These are phyloP conservation scores for Cuniculus paca DNA, from an alignment of 2,797 vertebrate genomes.

Conservation along the genomic window DNA sequence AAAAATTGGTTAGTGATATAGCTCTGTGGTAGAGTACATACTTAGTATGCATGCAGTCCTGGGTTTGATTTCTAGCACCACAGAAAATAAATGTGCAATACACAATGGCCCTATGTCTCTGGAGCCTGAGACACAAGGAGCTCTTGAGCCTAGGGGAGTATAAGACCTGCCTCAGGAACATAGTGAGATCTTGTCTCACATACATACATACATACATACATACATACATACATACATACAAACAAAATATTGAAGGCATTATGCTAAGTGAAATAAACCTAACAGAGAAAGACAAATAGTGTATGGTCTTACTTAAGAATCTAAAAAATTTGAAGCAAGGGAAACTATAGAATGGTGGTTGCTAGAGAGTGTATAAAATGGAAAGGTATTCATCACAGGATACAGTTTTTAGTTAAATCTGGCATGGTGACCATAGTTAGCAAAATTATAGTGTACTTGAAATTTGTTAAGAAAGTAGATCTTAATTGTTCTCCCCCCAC, in stretches of 20 bases:
- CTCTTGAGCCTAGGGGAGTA: background rate
- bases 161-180: background rate
- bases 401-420: background rate
- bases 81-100: background rate
- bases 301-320: background rate
- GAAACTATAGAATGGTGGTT: background rate
- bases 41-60: background rate
- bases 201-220: background rate
- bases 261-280: background rate
- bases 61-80: background rate
- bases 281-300: background rate
- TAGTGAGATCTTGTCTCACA: background rate
- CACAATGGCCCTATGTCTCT: background rate
- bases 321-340: background rate
- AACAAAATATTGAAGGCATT: background rate
- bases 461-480: background rate
- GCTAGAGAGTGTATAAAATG: background rate
- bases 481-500: background rate
- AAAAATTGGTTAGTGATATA: background rate
- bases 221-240: background rate
- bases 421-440: background rate
- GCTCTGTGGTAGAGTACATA: background rate
- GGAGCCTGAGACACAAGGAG: background rate
- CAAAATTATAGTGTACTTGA: background rate
- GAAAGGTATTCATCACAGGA: background rate